phyloP scores from a whole-genome alignment of 2,113 vertebrate genomes.

The Poicephalus gulielmi region DNA sequence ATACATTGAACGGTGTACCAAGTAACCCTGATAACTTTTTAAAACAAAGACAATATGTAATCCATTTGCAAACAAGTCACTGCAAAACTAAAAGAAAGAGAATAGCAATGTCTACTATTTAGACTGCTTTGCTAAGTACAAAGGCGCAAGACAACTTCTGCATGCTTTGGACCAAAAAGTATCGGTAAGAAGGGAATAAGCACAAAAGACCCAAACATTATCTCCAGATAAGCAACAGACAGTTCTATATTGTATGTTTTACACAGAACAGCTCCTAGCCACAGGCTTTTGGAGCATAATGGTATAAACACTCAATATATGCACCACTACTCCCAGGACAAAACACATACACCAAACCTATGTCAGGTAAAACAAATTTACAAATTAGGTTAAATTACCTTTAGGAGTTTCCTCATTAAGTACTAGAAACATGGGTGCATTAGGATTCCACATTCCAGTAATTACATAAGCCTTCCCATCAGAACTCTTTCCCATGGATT shows the following conservation, averaged over 20 bases:
- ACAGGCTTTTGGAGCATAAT: not conserved
- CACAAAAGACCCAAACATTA: not conserved
- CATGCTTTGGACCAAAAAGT: not conserved
- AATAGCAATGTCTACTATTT: not conserved
- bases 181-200: not conserved
- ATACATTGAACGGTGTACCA: not conserved
- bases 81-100: not conserved
- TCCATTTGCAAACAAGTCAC: not conserved
- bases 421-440: constrained; percentile 83
- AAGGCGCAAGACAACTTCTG: not conserved
- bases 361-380: not conserved
- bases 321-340: not conserved
- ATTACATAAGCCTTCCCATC: constrained; percentile 95
- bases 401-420: constrained; percentile 98
- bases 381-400: constrained; percentile 74
- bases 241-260: not conserved
- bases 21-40: not conserved
- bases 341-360: not conserved
- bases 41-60: not conserved
- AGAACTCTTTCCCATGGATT: constrained; percentile 93
- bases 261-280: not conserved
- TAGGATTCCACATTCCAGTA: constrained; percentile 95
- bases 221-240: not conserved
- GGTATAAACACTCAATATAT: rapidly evolving
- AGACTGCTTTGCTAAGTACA: not conserved